Conservation (phyloP, 2,113 vertebrate species). For the Leucoraja erinaceus region DNA sequence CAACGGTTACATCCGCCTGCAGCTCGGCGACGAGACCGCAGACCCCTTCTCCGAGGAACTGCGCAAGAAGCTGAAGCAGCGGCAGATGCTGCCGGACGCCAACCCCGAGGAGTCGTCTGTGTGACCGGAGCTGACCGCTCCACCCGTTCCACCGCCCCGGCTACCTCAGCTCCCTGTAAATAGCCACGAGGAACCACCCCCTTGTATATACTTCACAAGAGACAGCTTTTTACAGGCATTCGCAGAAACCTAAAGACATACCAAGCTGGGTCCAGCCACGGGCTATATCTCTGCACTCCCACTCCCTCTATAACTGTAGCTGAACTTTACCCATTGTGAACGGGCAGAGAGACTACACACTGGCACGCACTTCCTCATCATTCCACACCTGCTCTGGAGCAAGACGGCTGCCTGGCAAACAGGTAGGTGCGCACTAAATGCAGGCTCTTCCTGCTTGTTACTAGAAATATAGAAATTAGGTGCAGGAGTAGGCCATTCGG, state of each 20-base stretch:
- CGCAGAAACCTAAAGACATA: not conserved
- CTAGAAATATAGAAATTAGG: too few species aligned
- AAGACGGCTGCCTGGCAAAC: not conserved
- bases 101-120: conserved; percentile 96
- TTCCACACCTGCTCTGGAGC: not conserved
- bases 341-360: not conserved
- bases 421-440: not conserved
- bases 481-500: too few species aligned
- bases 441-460: too few species aligned
- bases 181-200: not conserved
- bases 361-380: not conserved
- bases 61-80: conserved; percentile 72
- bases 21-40: conserved; percentile 67
- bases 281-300: not conserved
- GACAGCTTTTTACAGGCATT: not conserved
- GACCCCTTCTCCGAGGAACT: conserved; percentile 71
- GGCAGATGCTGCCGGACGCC: conserved; percentile 84
- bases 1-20: conserved; percentile 93
- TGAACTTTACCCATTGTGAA: not conserved
- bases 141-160: not conserved
- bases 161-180: conserved; percentile 26
- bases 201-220: not conserved
- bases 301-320: not conserved
- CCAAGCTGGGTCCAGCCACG: not conserved
- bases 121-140: conserved; percentile 48